phyloP scores from a whole-genome alignment of 2,113 vertebrate genomes.

The Aphyosemion australe region DNA sequence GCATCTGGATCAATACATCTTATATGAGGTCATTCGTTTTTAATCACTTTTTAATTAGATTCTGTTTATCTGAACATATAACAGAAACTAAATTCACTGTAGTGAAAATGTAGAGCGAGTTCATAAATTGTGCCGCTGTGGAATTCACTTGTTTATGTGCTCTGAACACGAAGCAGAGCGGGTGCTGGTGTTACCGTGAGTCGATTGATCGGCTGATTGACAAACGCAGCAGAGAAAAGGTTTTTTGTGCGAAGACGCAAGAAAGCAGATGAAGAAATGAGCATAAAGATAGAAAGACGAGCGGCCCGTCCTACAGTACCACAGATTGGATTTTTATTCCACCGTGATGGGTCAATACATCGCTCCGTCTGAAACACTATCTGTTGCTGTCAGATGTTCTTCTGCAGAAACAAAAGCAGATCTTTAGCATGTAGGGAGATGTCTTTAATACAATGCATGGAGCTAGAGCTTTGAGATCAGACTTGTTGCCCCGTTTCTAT shows the following conservation, averaged over 20 bases:
- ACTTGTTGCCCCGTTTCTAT: background rate
- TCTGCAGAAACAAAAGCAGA: conserved; percentile 19
- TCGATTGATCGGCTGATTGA: background rate
- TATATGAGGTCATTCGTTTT: too few relatives aligned
- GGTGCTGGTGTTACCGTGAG: background rate
- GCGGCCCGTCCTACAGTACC: conserved; percentile 10
- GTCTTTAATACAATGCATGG: too few relatives aligned
- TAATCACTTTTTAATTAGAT: too few relatives aligned
- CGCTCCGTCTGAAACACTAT: conserved; percentile 47
- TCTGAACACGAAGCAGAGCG: background rate
- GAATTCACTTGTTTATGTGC: background rate
- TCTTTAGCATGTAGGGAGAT: background rate
- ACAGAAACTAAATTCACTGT: too few relatives aligned
- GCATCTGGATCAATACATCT: too few relatives aligned
- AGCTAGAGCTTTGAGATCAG: too few relatives aligned
- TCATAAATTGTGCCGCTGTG: too few relatives aligned
- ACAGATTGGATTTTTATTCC: conserved; percentile 31
- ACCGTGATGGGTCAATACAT: conserved; percentile 53
- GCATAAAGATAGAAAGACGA: conserved; percentile 27
- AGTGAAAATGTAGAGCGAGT: too few relatives aligned
- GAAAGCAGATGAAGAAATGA: conserved; percentile 1
- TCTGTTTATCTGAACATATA: too few relatives aligned
- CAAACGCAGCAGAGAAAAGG: background rate
- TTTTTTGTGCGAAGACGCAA: background rate
- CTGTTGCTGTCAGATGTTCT: conserved; percentile 39